Evolutionary conservation across 2,888 invertebrate species (phyloP).

Genomic region (Amphipyra berbera): DNA sequence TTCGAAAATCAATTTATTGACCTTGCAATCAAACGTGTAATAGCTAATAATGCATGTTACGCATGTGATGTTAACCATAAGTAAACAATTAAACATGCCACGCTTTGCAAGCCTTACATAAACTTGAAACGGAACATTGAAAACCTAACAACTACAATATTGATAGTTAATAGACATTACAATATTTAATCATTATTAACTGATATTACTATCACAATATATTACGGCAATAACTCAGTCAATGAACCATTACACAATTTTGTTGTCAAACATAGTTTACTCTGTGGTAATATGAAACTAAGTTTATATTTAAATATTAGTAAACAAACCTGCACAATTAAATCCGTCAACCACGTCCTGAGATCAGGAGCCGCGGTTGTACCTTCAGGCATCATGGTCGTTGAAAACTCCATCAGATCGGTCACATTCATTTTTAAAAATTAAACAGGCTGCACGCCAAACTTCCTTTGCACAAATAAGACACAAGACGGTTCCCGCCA

Average conservation of each 20-base stretch:
- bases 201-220: constrained; percentile 35
- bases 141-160: constrained; percentile 17
- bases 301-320: constrained; percentile 28
- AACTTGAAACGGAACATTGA: constrained; percentile 18
- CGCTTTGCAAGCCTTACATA: constrained; percentile 4
- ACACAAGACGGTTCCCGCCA: constrained; percentile 58
- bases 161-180: not conserved
- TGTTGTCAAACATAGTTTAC: constrained; percentile 31
- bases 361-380: constrained; percentile 70
- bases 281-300: constrained; percentile 16
- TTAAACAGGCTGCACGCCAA: constrained; percentile 37
- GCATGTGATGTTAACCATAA: not conserved
- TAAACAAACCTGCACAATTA: constrained; percentile 76
- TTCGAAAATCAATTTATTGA: no score
- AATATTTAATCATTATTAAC: constrained; percentile 17
- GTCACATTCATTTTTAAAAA: constrained; percentile 71
- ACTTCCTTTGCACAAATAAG: constrained; percentile 50
- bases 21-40: no score
- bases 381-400: constrained; percentile 55
- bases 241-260: constrained; percentile 48
- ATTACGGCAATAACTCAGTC: constrained; percentile 34
- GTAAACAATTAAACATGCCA: not conserved
- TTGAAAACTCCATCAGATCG: constrained; percentile 61
- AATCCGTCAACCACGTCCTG: constrained; percentile 76
- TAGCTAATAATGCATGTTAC: no score